phyloP scores from a whole-genome alignment of 2,797 vertebrate species.

The Todus mexicanus region DNA sequence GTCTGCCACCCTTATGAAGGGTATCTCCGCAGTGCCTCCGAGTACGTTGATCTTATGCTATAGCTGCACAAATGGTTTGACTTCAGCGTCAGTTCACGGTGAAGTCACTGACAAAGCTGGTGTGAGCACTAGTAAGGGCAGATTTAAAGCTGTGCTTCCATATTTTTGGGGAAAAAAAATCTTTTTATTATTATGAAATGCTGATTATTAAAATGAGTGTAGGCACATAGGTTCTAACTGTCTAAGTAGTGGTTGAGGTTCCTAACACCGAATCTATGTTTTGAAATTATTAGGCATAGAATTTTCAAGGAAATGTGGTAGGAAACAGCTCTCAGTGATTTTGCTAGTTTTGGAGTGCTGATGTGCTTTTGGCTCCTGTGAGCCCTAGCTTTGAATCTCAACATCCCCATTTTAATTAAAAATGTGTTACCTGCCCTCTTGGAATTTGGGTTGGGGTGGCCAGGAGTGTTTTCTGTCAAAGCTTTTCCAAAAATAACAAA shows the following conservation, averaged over 20 bases:
- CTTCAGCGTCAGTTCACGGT: neutral
- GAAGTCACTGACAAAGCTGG: neutral
- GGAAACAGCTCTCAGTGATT: neutral
- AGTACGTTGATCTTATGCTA: neutral
- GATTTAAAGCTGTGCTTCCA: neutral
- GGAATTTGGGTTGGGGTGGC: neutral
- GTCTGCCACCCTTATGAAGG: neutral
- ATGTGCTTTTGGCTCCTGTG: neutral
- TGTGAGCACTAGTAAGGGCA: neutral
- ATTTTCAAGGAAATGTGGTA: neutral
- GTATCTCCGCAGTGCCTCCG: neutral
- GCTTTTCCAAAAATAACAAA: neutral
- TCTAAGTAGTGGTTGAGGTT: neutral
- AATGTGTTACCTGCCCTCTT: neutral
- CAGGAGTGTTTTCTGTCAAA: neutral
- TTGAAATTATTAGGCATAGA: neutral
- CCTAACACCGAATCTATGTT: neutral
- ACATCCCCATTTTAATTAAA: neutral
- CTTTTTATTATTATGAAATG: neutral
- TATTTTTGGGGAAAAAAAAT: neutral
- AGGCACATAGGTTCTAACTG: neutral
- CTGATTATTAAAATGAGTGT: neutral
- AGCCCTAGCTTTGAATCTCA: neutral
- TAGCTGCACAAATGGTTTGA: neutral
- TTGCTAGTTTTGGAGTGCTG: neutral